Conservation (phyloP, 2,113 vertebrate genomes). For the Austrofundulus limnaeus region DNA sequence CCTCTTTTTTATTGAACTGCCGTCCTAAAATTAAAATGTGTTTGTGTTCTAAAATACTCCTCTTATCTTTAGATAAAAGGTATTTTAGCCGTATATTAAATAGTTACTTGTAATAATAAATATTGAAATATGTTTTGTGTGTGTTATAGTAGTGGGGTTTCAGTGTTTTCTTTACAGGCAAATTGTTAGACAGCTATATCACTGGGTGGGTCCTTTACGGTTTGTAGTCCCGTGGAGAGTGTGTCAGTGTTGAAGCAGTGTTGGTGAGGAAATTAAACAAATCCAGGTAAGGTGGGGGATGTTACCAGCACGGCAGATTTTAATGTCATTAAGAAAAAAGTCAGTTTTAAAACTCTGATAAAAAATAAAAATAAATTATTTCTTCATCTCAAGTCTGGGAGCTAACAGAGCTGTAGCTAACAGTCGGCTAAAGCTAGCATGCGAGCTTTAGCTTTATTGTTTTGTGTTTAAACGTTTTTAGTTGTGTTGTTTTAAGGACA, state of each 20-base stretch:
- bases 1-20: too few species aligned
- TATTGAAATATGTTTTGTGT: too few species aligned
- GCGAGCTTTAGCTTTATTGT: background rate
- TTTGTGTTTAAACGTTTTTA: background rate
- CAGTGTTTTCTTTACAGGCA: constrained; percentile 45
- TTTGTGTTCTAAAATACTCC: too few species aligned
- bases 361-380: too few species aligned
- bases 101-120: too few species aligned
- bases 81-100: too few species aligned
- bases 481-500: fast-evolving
- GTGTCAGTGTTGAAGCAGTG: constrained; percentile 37
- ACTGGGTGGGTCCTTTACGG: constrained; percentile 36
- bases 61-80: too few species aligned
- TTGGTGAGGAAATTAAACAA: background rate
- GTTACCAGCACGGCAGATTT: fast-evolving
- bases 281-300: constrained; percentile 39
- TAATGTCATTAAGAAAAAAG: background rate
- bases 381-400: fast-evolving
- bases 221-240: constrained; percentile 49
- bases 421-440: constrained; percentile 18
- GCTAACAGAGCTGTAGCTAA: constrained; percentile 1
- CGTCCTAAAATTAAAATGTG: too few species aligned
- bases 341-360: too few species aligned
- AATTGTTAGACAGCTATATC: background rate
- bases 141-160: too few species aligned